Conservation (phyloP, 2,888 invertebrate genomes). For the Oligia strigilis region DNA sequence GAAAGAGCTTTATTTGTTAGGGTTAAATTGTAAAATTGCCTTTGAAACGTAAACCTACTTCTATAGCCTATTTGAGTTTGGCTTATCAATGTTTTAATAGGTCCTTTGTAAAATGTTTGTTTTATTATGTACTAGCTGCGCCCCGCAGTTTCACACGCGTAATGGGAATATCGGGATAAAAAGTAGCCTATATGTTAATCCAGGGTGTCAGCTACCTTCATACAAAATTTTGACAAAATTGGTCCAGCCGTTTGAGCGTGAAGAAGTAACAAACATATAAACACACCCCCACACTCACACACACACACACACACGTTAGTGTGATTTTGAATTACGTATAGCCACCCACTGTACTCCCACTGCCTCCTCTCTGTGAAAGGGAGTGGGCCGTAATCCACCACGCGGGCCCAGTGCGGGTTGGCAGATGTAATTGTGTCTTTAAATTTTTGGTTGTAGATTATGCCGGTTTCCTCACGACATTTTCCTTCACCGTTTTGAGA, state of each 20-base stretch:
- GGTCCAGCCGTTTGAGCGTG: no score
- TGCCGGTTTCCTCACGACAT: not conserved
- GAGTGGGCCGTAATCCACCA: not conserved
- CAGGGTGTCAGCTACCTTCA: no score
- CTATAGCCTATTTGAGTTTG: not conserved
- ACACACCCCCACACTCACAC: no score
- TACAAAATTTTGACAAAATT: no score
- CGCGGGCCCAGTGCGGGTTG: not conserved
- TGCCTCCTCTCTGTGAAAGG: not conserved
- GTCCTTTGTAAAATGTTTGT: not conserved
- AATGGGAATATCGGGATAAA: no score
- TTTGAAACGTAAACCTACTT: not conserved
- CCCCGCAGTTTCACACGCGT: no score
- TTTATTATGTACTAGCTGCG: no score
- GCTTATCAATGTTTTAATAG: not conserved
- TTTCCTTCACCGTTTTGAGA: not conserved
- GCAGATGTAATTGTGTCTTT: not conserved
- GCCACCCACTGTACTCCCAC: not conserved
- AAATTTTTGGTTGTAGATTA: not conserved
- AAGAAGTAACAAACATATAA: no score
- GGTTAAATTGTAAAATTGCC: not conserved
- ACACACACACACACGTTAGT: no score
- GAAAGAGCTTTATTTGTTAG: conserved; percentile 22
- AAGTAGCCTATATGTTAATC: no score
- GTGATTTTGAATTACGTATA: not conserved